Conservation (phyloP, 2,113 vertebrate genomes). For the Actinemys pallida region DNA sequence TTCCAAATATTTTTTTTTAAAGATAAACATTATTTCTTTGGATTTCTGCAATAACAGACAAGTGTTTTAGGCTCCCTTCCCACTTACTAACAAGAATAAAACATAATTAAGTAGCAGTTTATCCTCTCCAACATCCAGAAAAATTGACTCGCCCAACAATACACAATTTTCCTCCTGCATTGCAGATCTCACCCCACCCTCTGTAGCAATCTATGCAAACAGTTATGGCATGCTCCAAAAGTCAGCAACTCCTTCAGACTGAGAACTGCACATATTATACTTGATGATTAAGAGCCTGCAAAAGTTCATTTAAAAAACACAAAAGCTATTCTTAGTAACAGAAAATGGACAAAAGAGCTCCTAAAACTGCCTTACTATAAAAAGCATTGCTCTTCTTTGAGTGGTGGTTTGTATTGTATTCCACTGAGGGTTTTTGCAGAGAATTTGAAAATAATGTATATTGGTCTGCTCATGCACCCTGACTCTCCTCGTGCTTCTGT, state of each 20-base stretch:
- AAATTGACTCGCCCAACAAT: not conserved
- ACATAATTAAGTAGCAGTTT: not conserved
- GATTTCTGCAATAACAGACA: not conserved
- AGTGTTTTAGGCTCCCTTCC: too few species aligned
- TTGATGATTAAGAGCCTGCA: not conserved
- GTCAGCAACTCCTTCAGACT: not conserved
- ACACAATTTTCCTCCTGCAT: not conserved
- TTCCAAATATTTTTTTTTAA: not conserved
- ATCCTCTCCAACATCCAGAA: not conserved
- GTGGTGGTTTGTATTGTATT: too few species aligned
- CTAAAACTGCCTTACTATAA: too few species aligned
- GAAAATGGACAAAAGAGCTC: not conserved
- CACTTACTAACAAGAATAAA: too few species aligned
- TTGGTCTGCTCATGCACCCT: too few species aligned
- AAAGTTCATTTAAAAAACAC: not conserved
- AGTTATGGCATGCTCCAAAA: not conserved
- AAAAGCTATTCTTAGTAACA: not conserved
- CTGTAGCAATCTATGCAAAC: not conserved
- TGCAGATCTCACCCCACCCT: not conserved
- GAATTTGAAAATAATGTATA: too few species aligned
- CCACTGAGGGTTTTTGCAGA: not conserved
- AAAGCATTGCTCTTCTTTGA: too few species aligned
- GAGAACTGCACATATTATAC: not conserved
- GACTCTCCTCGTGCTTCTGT: too few species aligned
- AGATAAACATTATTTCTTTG: constrained; percentile 11